Percentiles rank a stretch among this genome's conserved stretches.
phyloP scores from a whole-genome alignment of 1,140 invertebrate species.

The Tigriopus japonicus region DNA sequence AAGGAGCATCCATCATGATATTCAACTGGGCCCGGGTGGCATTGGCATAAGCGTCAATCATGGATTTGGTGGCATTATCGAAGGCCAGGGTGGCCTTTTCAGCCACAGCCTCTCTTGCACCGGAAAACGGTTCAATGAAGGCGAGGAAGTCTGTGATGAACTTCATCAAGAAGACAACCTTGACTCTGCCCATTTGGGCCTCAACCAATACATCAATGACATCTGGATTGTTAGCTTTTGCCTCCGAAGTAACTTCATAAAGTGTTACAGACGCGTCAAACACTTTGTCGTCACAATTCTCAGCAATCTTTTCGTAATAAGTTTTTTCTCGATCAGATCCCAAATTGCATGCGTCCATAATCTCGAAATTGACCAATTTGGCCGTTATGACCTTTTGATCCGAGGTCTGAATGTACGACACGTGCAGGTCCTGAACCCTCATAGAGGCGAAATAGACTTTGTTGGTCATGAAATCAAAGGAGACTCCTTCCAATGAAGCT shows the following conservation, averaged over 20 bases:
- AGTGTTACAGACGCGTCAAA: not conserved
- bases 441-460: not conserved
- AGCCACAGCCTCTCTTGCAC: not conserved
- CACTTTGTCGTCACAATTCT: not conserved
- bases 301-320: not conserved
- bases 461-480: not conserved
- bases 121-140: conserved; percentile 10
- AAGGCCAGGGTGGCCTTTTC: not conserved
- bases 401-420: not conserved
- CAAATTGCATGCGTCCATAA: not conserved
- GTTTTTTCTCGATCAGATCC: not conserved
- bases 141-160: conserved; percentile 5
- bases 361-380: conserved; percentile 6
- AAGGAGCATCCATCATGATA: not conserved
- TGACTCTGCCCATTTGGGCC: not conserved
- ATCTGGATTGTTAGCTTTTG: not conserved
- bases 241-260: not conserved
- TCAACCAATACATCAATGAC: not conserved
- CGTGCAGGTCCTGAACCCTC: not conserved
- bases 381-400: not conserved
- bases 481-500: not conserved
- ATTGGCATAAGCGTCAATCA: not conserved
- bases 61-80: not conserved
- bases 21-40: not conserved
- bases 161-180: conserved; percentile 11